Base-by-base conservation (phyloP, 2,888 invertebrate species). In the Chamaedrilus cognettii region DNA sequence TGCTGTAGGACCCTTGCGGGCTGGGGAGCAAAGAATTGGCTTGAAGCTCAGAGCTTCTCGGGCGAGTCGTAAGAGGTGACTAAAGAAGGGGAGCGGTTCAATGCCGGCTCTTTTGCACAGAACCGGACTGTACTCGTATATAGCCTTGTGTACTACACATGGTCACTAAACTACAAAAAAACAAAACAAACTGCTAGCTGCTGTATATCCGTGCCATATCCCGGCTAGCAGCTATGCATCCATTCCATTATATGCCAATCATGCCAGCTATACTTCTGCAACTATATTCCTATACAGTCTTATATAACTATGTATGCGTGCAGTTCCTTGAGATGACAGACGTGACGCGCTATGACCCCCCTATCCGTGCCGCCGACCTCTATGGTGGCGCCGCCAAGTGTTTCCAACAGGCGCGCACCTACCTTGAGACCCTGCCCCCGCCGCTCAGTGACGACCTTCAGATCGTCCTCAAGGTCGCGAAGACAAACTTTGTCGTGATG, bases 401-500 rank as follows among this genome's bases (percentile, higher is more conserved):
- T 83, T 96, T 96, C 81, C 94, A 94, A 81, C 93, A 93, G 81
- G 95, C 96, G 2, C 88, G 93, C 70, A 89, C 90, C 75, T 87
- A 94, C 70, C 85, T 95, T 67, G 96, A 96, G 85, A 90, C 90
- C 60, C 89, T 96, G 68, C 88, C 90, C 31, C 89, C 90, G 68
- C 90, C 92, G 0, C 28, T 30, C 2, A 51, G n/a, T 7, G 62
- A 49, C 30, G 62, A 83, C 83, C 74, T 79, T 62, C 77, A 79
- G 70, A 75, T 79, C 80, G 87, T 96, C 72, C 86, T 96, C 60
- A 93, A 92, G 85, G 91, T 97, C 73, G 90, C 93, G 51, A 97
- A 97, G 87, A 95, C 94, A 0, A 98, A 98, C 87, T 95, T 94
- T 82, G 91, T 98, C 75, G 96, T 97, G 19, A 87, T 96, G 85